phyloP scores from a whole-genome alignment of 1,140 invertebrate genomes.

The Nasonia longicornis region DNA sequence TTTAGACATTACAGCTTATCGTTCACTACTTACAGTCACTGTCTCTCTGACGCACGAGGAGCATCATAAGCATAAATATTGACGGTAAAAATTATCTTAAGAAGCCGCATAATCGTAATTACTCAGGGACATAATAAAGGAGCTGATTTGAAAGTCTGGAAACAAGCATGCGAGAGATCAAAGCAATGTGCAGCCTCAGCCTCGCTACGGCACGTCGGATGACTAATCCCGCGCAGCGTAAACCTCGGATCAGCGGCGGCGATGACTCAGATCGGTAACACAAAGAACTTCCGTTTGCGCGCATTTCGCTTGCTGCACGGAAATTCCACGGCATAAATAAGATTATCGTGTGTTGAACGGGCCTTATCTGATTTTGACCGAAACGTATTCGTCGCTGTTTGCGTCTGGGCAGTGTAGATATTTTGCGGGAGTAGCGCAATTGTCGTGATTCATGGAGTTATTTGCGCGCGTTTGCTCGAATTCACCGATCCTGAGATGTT shows the following conservation, averaged over 20 bases:
- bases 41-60: no score
- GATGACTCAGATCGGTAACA: constrained; percentile 33
- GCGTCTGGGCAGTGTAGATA: no score
- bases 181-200: not conserved
- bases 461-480: not conserved
- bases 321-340: not conserved
- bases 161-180: not conserved
- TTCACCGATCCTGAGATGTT: not conserved
- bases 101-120: not conserved
- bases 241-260: constrained; percentile 39
- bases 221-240: constrained; percentile 31
- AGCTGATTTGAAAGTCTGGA: constrained; percentile 3
- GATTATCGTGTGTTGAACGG: no score
- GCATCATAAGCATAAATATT: no score
- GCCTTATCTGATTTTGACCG: no score
- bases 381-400: no score
- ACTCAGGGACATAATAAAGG: not conserved
- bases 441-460: not conserved
- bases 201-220: not conserved
- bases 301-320: not conserved
- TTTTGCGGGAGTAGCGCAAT: not conserved
- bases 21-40: no score
- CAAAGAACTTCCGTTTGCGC: constrained; percentile 30
- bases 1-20: no score
- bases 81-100: no score